Conservation (phyloP, 1,140 invertebrate genomes). For the Trichomalopsis sarcophagae region DNA sequence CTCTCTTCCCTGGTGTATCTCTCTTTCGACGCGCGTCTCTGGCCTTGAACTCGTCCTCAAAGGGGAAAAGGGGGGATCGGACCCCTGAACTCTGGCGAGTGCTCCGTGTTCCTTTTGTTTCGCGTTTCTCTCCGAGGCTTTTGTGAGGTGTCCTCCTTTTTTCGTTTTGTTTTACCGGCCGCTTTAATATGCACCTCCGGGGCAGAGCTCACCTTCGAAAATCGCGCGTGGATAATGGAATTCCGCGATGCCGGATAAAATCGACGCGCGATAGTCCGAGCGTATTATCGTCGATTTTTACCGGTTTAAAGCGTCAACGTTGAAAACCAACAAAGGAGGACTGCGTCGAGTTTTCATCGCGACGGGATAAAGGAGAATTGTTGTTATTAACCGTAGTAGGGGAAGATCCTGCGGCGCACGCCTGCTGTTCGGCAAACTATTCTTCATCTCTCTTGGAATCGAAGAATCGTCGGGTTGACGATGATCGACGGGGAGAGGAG, state of each 20-base stretch:
- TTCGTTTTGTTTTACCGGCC: constrained; percentile 7
- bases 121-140: constrained; percentile 4
- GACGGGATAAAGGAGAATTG: constrained; percentile 11
- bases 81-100: constrained; percentile 50
- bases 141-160: not conserved
- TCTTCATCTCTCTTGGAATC: not conserved
- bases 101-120: too few species aligned
- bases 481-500: constrained; percentile 22
- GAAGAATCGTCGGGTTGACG: not conserved
- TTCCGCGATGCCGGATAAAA: too few species aligned
- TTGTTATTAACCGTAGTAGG: constrained; percentile 36
- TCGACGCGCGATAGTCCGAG: too few species aligned
- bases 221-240: too few species aligned
- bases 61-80: constrained; percentile 25
- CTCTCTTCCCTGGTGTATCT: not conserved
- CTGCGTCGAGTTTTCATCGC: constrained; percentile 14
- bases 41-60: constrained; percentile 63
- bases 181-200: too few species aligned
- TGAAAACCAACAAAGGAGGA: not conserved
- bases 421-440: constrained; percentile 2
- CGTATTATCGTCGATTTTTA: too few species aligned
- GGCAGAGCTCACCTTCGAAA: too few species aligned
- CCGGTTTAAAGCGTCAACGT: too few species aligned
- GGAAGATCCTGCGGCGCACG: not conserved
- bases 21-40: constrained; percentile 10